Evolutionary conservation across 2,113 vertebrate genomes (phyloP).

Genomic region (Coracopsis vasa): DNA sequence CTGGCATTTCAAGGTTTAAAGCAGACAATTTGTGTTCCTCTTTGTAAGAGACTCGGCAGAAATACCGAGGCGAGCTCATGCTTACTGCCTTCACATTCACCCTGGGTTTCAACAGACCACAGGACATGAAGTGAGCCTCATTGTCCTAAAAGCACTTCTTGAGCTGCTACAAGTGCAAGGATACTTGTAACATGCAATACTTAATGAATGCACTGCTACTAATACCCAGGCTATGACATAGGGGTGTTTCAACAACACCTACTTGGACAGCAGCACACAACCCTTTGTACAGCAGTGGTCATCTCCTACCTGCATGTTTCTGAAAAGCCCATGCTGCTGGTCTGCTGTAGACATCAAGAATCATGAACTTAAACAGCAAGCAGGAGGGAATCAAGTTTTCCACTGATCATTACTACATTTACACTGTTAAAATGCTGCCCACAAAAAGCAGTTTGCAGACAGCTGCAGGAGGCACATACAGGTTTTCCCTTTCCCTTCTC

Average conservation of each 20-base stretch:
- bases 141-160: neutral
- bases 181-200: neutral
- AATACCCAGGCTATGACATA: neutral
- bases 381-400: neutral
- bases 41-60: neutral
- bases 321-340: neutral
- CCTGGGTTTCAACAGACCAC: neutral
- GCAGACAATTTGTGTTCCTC: neutral
- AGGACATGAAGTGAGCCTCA: neutral
- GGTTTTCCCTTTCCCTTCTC: neutral
- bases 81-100: neutral
- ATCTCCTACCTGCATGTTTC: neutral
- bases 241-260: neutral
- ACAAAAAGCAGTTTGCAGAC: neutral
- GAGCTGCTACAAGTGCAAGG: neutral
- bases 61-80: neutral
- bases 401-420: neutral
- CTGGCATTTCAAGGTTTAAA: neutral
- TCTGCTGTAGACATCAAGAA: neutral
- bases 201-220: neutral
- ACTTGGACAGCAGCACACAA: rapidly evolving
- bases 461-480: neutral
- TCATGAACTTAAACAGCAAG: neutral
- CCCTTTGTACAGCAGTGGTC: neutral
- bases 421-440: neutral